Conservation (phyloP, 2,797 vertebrate species). For the Sebastes goodei region DNA sequence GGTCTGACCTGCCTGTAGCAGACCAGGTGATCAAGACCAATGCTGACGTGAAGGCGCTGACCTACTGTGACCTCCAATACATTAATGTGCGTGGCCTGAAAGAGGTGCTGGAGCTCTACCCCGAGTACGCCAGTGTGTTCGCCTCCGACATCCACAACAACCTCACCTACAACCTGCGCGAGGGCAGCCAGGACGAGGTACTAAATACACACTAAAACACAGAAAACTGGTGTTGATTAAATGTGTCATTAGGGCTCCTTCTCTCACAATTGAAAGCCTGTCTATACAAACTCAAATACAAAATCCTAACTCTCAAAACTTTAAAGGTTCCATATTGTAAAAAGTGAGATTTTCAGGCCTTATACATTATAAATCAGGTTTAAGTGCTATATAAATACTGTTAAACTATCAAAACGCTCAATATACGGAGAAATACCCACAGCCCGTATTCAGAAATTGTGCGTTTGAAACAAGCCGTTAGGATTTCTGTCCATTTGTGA, state of each 20-base stretch:
- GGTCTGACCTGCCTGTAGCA: slow-evolving; percentile 88
- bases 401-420: too few relatives aligned
- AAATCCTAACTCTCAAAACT: not conserved
- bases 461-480: too few relatives aligned
- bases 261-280: not conserved
- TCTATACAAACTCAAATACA: not conserved
- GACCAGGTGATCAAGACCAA: slow-evolving; percentile 95
- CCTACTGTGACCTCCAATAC: slow-evolving; percentile 96
- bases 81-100: slow-evolving; percentile 89
- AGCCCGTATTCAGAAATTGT: too few relatives aligned
- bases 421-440: too few relatives aligned
- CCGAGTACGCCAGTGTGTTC: slow-evolving; percentile 91
- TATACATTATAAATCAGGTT: too few relatives aligned
- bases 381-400: too few relatives aligned
- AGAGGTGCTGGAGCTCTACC: slow-evolving; percentile 93
- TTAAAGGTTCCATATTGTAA: too few relatives aligned
- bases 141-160: slow-evolving; percentile 90
- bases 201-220: slow-evolving; percentile 11
- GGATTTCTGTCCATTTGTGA: too few relatives aligned
- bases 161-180: slow-evolving; percentile 96
- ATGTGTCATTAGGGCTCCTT: not conserved
- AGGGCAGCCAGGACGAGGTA: slow-evolving; percentile 93
- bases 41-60: slow-evolving; percentile 94
- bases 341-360: too few relatives aligned
- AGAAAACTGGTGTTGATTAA: not conserved